phyloP scores from a whole-genome alignment of 92 coral and sea anemone species.

The Epizoanthus rinbou region DNA sequence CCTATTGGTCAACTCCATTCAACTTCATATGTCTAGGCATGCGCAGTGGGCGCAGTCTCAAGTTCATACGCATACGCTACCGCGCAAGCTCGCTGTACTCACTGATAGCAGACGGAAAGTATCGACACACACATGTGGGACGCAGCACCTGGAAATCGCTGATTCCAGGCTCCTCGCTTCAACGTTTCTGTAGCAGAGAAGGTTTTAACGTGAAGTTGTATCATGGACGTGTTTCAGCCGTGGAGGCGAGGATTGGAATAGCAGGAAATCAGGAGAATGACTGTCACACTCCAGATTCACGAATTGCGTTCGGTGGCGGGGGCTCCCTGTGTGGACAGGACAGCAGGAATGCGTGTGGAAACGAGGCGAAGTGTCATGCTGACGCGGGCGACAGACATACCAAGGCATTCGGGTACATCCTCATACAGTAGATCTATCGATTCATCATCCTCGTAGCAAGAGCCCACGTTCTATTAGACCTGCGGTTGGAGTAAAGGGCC shows the following conservation, averaged over 20 bases:
- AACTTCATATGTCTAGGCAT: conserved; percentile 58
- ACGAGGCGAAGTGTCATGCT: conserved; percentile 50
- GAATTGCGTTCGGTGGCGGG: conserved; percentile 54
- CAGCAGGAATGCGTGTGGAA: conserved; percentile 46
- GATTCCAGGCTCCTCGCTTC: conserved; percentile 47
- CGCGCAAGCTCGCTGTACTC: conserved; percentile 50
- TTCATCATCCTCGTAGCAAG: no score
- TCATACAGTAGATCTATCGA: conserved; percentile 28
- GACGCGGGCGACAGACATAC: conserved; percentile 50
- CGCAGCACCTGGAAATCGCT: conserved; percentile 47
- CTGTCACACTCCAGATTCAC: conserved; percentile 41
- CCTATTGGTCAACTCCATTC: conserved; percentile 51
- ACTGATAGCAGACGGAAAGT: conserved; percentile 57
- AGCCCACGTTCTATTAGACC: no score
- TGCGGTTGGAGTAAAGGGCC: no score
- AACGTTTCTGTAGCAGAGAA: conserved; percentile 46
- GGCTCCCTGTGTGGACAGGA: conserved; percentile 48
- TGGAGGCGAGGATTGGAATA: conserved; percentile 56
- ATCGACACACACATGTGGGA: conserved; percentile 36
- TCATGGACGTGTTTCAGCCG: conserved; percentile 5
- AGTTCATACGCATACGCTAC: conserved; percentile 43
- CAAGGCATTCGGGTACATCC: conserved; percentile 47
- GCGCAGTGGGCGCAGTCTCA: conserved; percentile 19
- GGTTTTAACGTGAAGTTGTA: conserved; percentile 44
- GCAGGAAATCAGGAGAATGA: conserved; percentile 43